A percentile compares a stretch with the other conserved stretches of the same genome.
Evolutionary conservation across 2,888 invertebrate genomes (phyloP).

Genomic region (Microctonus brassicae): DNA sequence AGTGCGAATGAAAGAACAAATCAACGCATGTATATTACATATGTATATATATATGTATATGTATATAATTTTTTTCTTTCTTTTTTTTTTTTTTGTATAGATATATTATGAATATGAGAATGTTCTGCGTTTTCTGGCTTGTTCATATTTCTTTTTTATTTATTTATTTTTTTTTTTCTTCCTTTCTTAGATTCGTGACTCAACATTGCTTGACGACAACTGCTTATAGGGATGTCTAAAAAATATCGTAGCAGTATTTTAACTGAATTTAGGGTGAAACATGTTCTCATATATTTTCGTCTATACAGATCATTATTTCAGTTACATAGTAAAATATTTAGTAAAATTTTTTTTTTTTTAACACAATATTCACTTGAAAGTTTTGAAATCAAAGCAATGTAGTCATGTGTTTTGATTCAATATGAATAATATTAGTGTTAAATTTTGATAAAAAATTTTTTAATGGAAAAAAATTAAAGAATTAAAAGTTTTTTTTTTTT

Average conservation of each 20-base stretch:
- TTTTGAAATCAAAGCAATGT: too few relatives aligned
- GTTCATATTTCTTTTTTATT: conserved; percentile 25
- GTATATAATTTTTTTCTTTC: too few relatives aligned
- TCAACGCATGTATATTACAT: too few relatives aligned
- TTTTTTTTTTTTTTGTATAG: conserved; percentile 3
- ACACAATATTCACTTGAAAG: too few relatives aligned
- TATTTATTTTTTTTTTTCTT: not conserved
- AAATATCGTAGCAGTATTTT: not conserved
- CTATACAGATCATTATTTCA: not conserved
- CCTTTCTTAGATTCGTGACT: not conserved
- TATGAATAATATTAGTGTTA: too few relatives aligned
- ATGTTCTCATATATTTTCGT: not conserved
- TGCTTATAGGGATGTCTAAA: not conserved
- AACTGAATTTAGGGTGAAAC: not conserved
- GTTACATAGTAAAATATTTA: too few relatives aligned
- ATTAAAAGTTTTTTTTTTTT: too few relatives aligned
- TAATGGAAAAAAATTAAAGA: too few relatives aligned
- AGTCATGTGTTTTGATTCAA: too few relatives aligned
- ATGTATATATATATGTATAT: not conserved
- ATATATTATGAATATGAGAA: conserved; percentile 7
- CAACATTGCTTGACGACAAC: conserved; percentile 11
- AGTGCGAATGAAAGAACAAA: conserved; percentile 43
- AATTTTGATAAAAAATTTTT: too few relatives aligned
- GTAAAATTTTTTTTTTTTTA: not conserved
- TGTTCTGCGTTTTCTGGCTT: conserved; percentile 15